Conservation (phyloP, 2,888 invertebrate species). For the Ashinkailepas kermadecensis region DNA sequence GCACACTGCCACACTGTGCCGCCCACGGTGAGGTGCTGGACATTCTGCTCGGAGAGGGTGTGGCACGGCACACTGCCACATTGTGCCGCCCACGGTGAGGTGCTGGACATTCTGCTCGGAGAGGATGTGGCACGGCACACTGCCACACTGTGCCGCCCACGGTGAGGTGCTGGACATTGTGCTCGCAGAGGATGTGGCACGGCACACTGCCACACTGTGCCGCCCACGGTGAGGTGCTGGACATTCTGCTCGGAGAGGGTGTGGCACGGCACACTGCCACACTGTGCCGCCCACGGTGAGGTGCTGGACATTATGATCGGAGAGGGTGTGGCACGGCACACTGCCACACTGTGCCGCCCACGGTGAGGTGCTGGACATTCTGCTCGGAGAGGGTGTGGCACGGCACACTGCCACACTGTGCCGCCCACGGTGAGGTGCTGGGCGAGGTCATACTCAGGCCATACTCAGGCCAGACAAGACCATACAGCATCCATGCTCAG, state of each 20-base stretch:
- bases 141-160: conserved; percentile 46
- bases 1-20: conserved; percentile 49
- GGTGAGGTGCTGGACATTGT: conserved; percentile 41
- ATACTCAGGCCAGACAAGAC: too few relatives aligned
- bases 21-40: conserved; percentile 34
- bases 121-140: conserved; percentile 51
- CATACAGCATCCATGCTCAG: too few relatives aligned
- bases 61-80: conserved; percentile 53
- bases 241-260: conserved; percentile 49
- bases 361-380: too few relatives aligned
- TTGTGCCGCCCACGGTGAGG: conserved; percentile 41
- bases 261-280: conserved; percentile 49
- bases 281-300: neutral
- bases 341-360: too few relatives aligned
- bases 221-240: conserved; percentile 30
- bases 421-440: conserved; percentile 34
- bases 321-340: too few relatives aligned
- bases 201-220: conserved; percentile 50
- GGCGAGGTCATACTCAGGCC: too few relatives aligned
- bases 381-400: too few relatives aligned
- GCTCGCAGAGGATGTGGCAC: conserved; percentile 52
- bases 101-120: conserved; percentile 55
- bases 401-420: conserved; percentile 50
- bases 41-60: conserved; percentile 50
- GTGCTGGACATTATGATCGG: too few relatives aligned